Evolutionary conservation across 2,113 vertebrate species (phyloP).

Genomic region (Oncorhynchus nerka): DNA sequence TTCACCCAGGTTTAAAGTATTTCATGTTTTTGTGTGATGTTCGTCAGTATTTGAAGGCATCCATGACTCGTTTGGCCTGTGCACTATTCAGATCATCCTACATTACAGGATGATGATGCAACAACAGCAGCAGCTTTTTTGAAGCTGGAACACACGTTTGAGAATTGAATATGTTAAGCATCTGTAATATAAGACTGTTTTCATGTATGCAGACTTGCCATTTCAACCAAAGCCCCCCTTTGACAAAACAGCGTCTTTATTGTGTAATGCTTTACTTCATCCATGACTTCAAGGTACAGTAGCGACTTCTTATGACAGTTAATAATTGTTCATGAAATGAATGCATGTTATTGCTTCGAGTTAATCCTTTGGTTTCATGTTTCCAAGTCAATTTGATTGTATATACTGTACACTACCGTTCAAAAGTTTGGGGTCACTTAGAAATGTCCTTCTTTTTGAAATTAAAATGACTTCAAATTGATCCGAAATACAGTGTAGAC

Average conservation of each 20-base stretch:
- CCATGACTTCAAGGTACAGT: conserved; percentile 23
- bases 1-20: background rate
- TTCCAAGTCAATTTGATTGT: conserved; percentile 68
- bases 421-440: too few relatives aligned
- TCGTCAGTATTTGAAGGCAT: conserved; percentile 18
- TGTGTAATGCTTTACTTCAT: conserved; percentile 20
- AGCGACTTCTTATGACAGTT: conserved; percentile 28
- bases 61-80: conserved; percentile 20
- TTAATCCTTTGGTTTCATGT: conserved; percentile 33
- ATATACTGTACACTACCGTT: conserved; percentile 53
- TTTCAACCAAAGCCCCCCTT: conserved; percentile 59
- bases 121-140: background rate
- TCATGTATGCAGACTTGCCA: conserved; percentile 32
- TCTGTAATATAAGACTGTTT: conserved; percentile 56
- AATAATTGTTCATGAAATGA: conserved; percentile 33
- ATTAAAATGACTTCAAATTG: too few relatives aligned
- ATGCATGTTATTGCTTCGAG: conserved; percentile 35
- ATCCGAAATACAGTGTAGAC: too few relatives aligned
- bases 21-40: conserved; percentile 4
- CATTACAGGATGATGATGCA: background rate
- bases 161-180: conserved; percentile 23
- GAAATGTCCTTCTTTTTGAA: too few relatives aligned
- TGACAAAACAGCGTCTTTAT: conserved; percentile 13
- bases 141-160: background rate
- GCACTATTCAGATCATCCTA: conserved; percentile 18